A percentile compares a stretch with the other conserved stretches of the same genome.
phyloP scores from a whole-genome alignment of 2,888 invertebrate genomes.

The Drosophila paracracens region DNA sequence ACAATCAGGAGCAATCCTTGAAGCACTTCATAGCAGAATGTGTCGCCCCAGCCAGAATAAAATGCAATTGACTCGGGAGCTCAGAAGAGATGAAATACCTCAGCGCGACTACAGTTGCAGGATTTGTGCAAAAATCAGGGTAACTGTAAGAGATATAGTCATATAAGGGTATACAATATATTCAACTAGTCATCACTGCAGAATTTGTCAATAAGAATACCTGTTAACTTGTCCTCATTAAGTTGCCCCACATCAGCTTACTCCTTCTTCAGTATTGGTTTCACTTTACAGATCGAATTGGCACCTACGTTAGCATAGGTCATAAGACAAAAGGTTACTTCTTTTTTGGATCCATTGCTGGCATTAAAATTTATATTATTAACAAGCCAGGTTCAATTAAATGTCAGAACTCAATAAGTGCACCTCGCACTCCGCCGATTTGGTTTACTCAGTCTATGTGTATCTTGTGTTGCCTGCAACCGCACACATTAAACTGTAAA shows the following conservation, averaged over 20 bases:
- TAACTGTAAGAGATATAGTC: too few species aligned
- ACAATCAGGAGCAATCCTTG: not conserved
- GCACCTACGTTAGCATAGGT: not conserved
- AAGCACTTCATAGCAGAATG: not conserved
- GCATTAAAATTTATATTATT: not conserved
- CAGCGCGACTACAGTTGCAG: too few species aligned
- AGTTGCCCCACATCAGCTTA: not conserved
- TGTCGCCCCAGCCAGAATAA: not conserved
- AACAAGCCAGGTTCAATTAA: not conserved
- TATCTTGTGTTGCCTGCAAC: constrained; percentile 40
- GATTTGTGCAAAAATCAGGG: too few species aligned
- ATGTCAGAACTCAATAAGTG: not conserved
- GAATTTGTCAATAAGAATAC: not conserved
- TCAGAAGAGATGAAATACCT: not conserved
- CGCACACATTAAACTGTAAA: constrained; percentile 37
- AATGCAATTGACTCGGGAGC: not conserved
- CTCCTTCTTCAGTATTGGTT: not conserved
- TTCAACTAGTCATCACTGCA: too few species aligned
- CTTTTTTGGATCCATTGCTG: not conserved
- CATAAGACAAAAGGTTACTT: not conserved
- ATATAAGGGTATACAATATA: too few species aligned
- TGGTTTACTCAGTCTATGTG: constrained; percentile 39
- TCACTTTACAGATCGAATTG: not conserved
- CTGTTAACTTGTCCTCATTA: not conserved
- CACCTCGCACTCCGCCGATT: constrained; percentile 26